phyloP scores from a whole-genome alignment of 2,113 vertebrate species.

The Heterocephalus glaber region DNA sequence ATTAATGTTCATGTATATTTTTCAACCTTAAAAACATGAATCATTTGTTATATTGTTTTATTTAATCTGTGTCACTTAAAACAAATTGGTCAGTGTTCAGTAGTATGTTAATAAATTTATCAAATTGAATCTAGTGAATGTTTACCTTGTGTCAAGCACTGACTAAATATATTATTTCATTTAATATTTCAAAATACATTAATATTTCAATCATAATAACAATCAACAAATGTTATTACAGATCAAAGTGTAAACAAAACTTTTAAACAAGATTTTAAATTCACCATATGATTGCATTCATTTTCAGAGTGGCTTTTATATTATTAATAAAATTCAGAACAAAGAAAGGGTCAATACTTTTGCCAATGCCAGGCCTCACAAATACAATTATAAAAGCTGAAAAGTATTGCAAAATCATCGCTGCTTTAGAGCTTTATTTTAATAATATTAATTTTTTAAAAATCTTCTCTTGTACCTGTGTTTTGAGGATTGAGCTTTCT shows the following conservation, averaged over 20 bases:
- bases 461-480: not conserved
- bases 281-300: not conserved
- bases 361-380: not conserved
- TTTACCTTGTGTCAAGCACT: not conserved
- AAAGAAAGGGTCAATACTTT: not conserved
- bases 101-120: not conserved
- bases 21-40: not conserved
- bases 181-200: not conserved
- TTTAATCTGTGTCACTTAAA: not conserved
- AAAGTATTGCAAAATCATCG: not conserved
- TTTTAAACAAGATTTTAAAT: not conserved
- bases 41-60: not conserved
- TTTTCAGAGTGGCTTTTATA: not conserved
- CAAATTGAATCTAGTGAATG: not conserved
- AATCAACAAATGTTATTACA: not conserved
- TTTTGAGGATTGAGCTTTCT: not conserved
- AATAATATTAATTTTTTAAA: not conserved
- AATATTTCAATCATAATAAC: not conserved
- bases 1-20: not conserved
- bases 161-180: not conserved
- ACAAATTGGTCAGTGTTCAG: not conserved
- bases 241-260: not conserved
- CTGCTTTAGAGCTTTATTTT: not conserved
- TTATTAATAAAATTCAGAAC: not conserved
- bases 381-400: not conserved